A percentile compares a stretch with the other conserved stretches of the same genome.
Evolutionary conservation across 2,797 vertebrate species (phyloP).

Genomic region (Notoglanidium macrostoma): DNA sequence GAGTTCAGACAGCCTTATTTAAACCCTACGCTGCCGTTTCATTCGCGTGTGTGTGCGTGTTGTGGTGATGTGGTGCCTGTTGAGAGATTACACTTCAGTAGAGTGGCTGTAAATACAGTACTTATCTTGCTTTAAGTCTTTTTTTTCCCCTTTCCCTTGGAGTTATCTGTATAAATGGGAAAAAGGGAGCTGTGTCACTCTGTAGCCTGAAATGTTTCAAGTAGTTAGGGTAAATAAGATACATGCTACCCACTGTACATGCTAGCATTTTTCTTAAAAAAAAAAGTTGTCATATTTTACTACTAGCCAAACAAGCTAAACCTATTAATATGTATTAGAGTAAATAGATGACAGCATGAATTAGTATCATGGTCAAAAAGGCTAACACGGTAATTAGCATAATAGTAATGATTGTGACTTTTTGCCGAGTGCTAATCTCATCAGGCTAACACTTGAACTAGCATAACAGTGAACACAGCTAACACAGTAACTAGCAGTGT

Average conservation of each 20-base stretch:
- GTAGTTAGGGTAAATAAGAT: background rate
- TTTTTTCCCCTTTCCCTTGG: constrained; percentile 35
- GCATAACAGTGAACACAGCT: background rate
- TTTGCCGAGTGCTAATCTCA: background rate
- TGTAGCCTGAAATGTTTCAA: background rate
- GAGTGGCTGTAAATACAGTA: constrained; percentile 65
- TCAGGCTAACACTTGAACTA: background rate
- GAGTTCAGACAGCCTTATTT: constrained; percentile 77
- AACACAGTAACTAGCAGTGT: background rate
- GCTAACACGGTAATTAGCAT: background rate
- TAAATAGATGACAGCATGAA: background rate
- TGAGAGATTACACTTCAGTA: constrained; percentile 66
- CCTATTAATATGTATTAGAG: background rate
- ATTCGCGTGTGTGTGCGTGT: constrained; percentile 14
- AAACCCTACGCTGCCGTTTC: constrained; percentile 63
- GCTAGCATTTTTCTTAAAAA: background rate
- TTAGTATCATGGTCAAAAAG: background rate
- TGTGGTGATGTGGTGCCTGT: constrained; percentile 61
- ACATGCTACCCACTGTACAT: background rate
- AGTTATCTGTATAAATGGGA: constrained; percentile 22
- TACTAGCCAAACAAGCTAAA: background rate
- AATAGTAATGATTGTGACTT: background rate
- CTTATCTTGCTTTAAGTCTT: constrained; percentile 53
- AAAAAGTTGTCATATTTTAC: too few relatives aligned
- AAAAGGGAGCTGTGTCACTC: background rate